Base-by-base conservation (phyloP, 2,888 invertebrate species). In the Abrostola tripartita region DNA sequence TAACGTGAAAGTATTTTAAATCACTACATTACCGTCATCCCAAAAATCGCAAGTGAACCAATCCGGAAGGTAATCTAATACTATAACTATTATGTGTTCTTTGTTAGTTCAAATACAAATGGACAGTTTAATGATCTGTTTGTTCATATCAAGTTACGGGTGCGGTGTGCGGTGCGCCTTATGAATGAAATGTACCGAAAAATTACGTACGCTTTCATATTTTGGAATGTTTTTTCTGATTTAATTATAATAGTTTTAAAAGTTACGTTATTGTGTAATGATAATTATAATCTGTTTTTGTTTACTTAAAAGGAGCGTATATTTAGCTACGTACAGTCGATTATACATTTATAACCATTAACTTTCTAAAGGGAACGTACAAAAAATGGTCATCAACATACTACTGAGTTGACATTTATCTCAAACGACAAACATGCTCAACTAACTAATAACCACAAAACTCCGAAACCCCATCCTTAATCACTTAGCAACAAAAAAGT, bases 1-100 rank as follows among this genome's bases (percentile, higher is more conserved):
- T 42, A 47, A 14, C 12, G 8, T 47, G 37, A 56, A 61, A 54
- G 12, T 69, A 59, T 68, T 54, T 53, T 0, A 52, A 49, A 47
- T 54, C 42, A 8, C 47, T 6, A 55, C 12, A 36, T 50, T 61
- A 52, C 14, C n/a, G 36, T 47, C 35, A 56, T 56, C 12, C 24
- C 12, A 5, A 61, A 71, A 71, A 76, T 58, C 41, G 58, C 60
- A 76, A 63, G 58, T 44, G 67, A 71, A 76, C 9, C 12, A 54
- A 66, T 73, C 89, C 92, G 92, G 91, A 92, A 88, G 84, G 93
- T 91, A 93, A 93, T 74, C 41, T 56, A 82, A 93, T 92, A 91
- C 75, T 86, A 84, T 88, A 90, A 90, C 81, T 80, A 90, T 77
- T 77, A 69, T 83, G 81, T 81, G 78, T 65, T 81, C 77, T 86